Base-by-base conservation (phyloP, 2,888 invertebrate species). In the Hybos culiciformis region DNA sequence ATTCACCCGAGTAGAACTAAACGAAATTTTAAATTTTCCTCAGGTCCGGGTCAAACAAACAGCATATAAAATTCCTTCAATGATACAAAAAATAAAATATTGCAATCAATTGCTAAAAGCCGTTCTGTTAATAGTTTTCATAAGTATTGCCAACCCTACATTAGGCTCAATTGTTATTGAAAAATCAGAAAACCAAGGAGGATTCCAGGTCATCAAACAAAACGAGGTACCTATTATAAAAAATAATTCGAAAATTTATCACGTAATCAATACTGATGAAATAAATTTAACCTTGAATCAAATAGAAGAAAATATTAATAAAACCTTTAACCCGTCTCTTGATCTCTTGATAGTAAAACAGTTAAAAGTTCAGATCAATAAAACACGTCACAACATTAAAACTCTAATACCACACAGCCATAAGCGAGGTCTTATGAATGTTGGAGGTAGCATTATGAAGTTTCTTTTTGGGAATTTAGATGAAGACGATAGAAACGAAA, bases 391-490 rank as follows among this genome's bases (percentile, higher is more conserved):
- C 9, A 23, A 23, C 9, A 23, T 23, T 23, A 6, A 23, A 23
- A 23, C 23, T 6, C 23, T 23, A 23, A 23, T 23, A 7, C 23
- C 23, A 41, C 37, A 43, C 24, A 31, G 43, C 23, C 39, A 45
- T 12, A 46, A 38, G 37, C 41, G 44, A 45, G 48, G 46, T 24
- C 42, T 48, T 29, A 21, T 47, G 14, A 45, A 47, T 24, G 24
- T 48, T 18, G 20, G 42, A 26, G 48, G 46, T 20, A 32, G 15
- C 7, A 37, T 40, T 24, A 18, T 46, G 19, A 46, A 47, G 24
- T 50, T 44, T 36, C 26, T 49, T 26, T 46, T 34, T 24, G 47
- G 44, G 26, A 48, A 45, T 20, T 45, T 45, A 46, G 47, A 50
- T 38, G 43, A 50, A 21, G 37, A 39, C 11, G 43, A 46, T 31